Conservation (phyloP, 2,113 vertebrate genomes). For the Macroglossus sobrinus region DNA sequence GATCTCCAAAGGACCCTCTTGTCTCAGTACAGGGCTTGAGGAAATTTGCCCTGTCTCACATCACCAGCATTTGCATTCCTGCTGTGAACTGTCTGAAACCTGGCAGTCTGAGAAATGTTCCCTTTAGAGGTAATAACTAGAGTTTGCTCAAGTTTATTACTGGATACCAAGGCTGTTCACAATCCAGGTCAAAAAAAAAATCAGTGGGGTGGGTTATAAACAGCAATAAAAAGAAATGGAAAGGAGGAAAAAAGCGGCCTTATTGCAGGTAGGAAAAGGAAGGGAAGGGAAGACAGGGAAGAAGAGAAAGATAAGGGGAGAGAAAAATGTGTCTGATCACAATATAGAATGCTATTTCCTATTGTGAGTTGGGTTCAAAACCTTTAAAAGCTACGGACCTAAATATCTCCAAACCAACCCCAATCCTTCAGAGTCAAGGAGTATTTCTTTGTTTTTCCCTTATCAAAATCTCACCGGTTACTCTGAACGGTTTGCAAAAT, state of each 20-base stretch:
- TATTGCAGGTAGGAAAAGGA: not conserved
- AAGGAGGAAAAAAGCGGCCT: not conserved
- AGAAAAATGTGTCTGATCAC: not conserved
- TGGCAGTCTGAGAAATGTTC: not conserved
- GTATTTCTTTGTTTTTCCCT: not conserved
- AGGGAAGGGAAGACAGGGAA: not conserved
- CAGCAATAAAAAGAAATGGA: not conserved
- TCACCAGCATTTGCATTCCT: not conserved
- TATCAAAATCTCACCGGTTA: not conserved
- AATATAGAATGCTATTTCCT: not conserved
- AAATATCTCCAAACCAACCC: not conserved
- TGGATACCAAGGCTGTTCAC: not conserved
- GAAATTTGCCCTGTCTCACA: too few species aligned
- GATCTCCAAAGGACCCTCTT: too few species aligned
- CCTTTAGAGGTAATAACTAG: not conserved
- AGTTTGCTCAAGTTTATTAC: not conserved
- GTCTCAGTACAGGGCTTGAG: too few species aligned
- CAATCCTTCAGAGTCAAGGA: not conserved
- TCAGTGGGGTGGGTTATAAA: not conserved
- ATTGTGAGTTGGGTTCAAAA: not conserved
- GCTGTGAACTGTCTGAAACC: not conserved
- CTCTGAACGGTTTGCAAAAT: constrained; percentile 9
- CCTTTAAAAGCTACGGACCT: not conserved
- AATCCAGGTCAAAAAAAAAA: not conserved
- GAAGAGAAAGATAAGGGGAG: not conserved